These are phyloP conservation scores for Anguilla rostrata DNA, from an alignment of 2,113 vertebrate species.

Conservation along the genomic window DNA sequence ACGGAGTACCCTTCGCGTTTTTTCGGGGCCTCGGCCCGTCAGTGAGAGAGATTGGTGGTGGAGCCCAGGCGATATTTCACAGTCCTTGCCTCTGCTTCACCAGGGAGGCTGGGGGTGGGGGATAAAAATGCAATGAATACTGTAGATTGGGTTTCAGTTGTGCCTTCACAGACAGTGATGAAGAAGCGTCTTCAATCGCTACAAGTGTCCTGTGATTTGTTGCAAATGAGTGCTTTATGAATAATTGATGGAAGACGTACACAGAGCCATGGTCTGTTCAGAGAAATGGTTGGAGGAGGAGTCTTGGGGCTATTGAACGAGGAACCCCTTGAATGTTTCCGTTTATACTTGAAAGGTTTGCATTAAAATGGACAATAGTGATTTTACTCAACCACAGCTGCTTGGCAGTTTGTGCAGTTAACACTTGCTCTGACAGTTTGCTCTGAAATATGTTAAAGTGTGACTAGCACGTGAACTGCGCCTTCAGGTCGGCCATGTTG, in stretches of 20 bases:
- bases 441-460: not conserved
- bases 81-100: not conserved
- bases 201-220: slow-evolving; percentile 62
- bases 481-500: not conserved
- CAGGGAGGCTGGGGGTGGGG: not conserved
- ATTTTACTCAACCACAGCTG: not conserved
- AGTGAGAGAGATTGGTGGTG: not conserved
- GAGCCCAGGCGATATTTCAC: not conserved
- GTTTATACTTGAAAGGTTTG: slow-evolving; percentile 31
- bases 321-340: slow-evolving; percentile 49
- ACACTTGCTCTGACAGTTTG: not conserved
- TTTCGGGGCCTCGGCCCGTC: not conserved
- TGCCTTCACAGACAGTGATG: slow-evolving; percentile 29
- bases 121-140: not conserved
- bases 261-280: slow-evolving; percentile 50
- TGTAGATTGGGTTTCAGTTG: not conserved
- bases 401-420: not conserved
- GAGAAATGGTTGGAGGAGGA: not conserved
- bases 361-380: not conserved
- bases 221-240: slow-evolving; percentile 66
- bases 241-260: slow-evolving; percentile 67
- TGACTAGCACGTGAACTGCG: not conserved
- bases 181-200: slow-evolving; percentile 35
- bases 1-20: not conserved
- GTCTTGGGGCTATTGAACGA: slow-evolving; percentile 36